Percentiles rank a stretch among this genome's conserved stretches.
phyloP scores from a whole-genome alignment of 2,797 vertebrate species.

The Sebastes vulpes region DNA sequence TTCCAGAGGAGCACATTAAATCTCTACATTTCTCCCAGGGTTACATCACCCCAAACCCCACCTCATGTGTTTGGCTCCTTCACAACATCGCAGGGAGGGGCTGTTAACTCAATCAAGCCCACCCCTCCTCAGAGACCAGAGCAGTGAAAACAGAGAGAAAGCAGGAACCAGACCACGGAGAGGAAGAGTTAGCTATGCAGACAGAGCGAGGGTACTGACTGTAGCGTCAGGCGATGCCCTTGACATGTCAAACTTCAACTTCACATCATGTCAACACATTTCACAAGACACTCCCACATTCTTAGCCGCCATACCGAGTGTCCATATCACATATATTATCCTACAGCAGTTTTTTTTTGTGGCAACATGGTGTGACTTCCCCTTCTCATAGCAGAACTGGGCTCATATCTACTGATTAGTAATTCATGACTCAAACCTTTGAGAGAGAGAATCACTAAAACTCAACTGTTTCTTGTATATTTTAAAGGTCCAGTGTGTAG shows the following conservation, averaged over 20 bases:
- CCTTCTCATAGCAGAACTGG: not conserved
- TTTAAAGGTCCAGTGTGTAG: too few species aligned
- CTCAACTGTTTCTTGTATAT: not conserved
- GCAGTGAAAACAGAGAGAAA: slow-evolving; percentile 29
- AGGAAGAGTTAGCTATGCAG: slow-evolving; percentile 18
- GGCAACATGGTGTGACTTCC: not conserved
- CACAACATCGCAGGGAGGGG: slow-evolving; percentile 66
- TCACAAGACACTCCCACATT: slow-evolving; percentile 56
- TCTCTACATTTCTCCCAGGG: slow-evolving; percentile 53
- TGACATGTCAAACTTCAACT: slow-evolving; percentile 28
- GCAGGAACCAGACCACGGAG: not conserved
- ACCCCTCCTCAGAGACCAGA: slow-evolving; percentile 45
- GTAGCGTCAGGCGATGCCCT: not conserved
- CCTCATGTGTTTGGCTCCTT: slow-evolving; percentile 59
- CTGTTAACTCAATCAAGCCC: slow-evolving; percentile 69
- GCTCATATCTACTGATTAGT: not conserved
- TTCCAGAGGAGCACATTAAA: slow-evolving; percentile 49
- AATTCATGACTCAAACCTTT: not conserved
- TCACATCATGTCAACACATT: slow-evolving; percentile 53
- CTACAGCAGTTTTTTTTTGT: not conserved
- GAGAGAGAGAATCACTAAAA: not conserved
- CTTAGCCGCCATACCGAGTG: not conserved
- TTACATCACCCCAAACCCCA: slow-evolving; percentile 78
- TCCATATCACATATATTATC: not conserved
- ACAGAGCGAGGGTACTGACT: not conserved